phyloP scores from a whole-genome alignment of 2,888 invertebrate species.

The Plebejus argus region DNA sequence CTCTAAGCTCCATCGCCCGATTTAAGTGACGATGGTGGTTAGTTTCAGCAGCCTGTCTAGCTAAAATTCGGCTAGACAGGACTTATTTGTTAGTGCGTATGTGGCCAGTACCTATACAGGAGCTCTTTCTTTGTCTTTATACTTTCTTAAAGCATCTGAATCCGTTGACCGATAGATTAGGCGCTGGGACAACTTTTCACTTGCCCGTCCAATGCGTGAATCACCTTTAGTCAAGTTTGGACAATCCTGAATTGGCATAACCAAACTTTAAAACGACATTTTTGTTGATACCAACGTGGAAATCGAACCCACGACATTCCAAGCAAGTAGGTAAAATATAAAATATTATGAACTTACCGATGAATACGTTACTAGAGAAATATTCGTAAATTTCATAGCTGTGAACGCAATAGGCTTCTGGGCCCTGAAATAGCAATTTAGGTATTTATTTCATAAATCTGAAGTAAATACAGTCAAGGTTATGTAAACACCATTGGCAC shows the following conservation, averaged over 20 bases:
- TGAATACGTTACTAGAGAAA: slow-evolving; percentile 67
- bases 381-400: slow-evolving; percentile 72
- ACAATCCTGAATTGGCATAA: not conserved
- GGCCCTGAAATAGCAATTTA: slow-evolving; percentile 51
- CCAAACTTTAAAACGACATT: not conserved
- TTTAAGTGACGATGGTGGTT: not conserved
- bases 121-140: too few relatives aligned
- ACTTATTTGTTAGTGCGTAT: not conserved
- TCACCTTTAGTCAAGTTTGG: too few relatives aligned
- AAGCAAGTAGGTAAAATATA: not conserved
- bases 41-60: too few relatives aligned
- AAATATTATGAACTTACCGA: slow-evolving; percentile 50
- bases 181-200: not conserved
- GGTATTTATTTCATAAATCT: too few relatives aligned
- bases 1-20: not conserved
- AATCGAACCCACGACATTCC: not conserved
- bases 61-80: too few relatives aligned
- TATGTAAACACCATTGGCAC: not conserved
- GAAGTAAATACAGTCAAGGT: not conserved
- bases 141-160: too few relatives aligned
- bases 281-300: not conserved
- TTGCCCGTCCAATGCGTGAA: not conserved
- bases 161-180: not conserved
- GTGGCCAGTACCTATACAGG: too few relatives aligned
- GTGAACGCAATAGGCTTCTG: slow-evolving; percentile 72